phyloP scores from a whole-genome alignment of 2,797 vertebrate species.

The Smutsia temminckii region DNA sequence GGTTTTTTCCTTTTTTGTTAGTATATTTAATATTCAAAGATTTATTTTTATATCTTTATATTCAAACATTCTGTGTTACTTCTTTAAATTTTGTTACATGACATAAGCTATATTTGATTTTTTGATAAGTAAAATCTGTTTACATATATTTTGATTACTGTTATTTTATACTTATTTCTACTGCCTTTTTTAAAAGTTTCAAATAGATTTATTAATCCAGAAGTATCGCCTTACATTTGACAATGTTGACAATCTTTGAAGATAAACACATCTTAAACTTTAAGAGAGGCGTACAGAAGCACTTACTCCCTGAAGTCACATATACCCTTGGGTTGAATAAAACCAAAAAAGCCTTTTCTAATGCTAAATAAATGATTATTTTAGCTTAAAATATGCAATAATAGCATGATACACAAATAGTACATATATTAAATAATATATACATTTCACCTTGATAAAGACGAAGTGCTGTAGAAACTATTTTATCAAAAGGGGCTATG shows the following conservation, averaged over 20 bases:
- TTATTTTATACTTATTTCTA: background rate
- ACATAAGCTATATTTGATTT: background rate
- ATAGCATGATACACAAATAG: too few relatives aligned
- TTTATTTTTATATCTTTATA: background rate
- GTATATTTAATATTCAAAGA: background rate
- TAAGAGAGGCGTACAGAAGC: background rate
- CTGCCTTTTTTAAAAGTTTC: background rate
- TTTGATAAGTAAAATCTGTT: background rate
- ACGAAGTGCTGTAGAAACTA: conserved; percentile 22
- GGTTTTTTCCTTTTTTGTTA: background rate
- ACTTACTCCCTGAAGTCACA: background rate
- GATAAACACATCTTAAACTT: background rate
- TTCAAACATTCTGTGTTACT: background rate
- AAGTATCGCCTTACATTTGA: background rate
- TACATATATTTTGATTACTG: background rate
- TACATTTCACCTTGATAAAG: background rate
- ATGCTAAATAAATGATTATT: background rate
- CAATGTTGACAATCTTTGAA: background rate
- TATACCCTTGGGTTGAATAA: background rate
- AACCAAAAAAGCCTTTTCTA: background rate
- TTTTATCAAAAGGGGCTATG: background rate
- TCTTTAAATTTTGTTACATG: background rate
- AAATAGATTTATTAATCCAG: background rate
- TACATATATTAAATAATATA: too few relatives aligned
- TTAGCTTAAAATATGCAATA: background rate